phyloP scores from a whole-genome alignment of 2,113 vertebrate genomes.

The Amblyornis subalaris region DNA sequence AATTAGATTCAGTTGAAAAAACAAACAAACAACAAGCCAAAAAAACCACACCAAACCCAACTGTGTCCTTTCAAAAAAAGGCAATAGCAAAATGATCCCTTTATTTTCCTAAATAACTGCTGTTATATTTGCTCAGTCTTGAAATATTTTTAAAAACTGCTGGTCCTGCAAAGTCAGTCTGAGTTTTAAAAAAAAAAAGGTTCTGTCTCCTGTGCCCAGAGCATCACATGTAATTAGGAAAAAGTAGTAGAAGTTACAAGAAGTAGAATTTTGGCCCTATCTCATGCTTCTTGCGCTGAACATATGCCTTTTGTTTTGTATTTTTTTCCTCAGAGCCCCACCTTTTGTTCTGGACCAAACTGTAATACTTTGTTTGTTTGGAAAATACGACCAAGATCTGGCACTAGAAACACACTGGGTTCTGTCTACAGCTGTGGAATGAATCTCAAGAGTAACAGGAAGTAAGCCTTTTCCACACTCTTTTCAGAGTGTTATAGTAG shows the following conservation, averaged over 20 bases:
- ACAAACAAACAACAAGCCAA: neutral
- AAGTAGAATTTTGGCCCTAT: neutral
- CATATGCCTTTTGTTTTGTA: neutral
- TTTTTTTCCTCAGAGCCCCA: neutral
- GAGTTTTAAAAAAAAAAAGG: neutral
- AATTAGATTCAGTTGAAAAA: neutral
- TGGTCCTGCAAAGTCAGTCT: neutral
- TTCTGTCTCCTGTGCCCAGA: neutral
- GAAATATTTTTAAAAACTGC: neutral
- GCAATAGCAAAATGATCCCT: neutral
- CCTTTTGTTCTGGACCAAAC: neutral
- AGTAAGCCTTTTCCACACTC: neutral
- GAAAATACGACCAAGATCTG: neutral
- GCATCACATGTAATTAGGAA: neutral
- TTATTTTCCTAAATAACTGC: neutral
- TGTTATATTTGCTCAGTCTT: neutral
- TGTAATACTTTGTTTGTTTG: neutral
- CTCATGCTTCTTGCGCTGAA: neutral
- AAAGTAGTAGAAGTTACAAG: neutral
- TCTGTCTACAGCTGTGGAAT: neutral
- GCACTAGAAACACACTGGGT: neutral
- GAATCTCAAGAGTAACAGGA: neutral
- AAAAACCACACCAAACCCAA: neutral
- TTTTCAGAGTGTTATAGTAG: neutral
- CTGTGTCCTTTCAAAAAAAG: neutral